Percentiles rank a stretch among this genome's conserved stretches.
Conservation (phyloP, 1,140 invertebrate genomes). For the Trichogramma pretiosum region DNA sequence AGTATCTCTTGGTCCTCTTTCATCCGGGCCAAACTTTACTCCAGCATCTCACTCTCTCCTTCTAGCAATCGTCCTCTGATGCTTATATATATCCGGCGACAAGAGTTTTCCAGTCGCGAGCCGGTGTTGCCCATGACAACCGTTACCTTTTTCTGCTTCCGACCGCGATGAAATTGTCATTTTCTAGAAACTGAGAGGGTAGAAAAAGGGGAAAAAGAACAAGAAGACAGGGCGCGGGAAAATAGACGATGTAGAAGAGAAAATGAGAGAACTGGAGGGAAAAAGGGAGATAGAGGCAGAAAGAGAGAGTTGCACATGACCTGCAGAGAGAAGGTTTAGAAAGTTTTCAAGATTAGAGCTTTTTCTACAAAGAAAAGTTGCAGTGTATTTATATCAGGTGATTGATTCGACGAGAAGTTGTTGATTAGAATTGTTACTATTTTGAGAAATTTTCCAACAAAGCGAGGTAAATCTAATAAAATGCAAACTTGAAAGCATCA, state of each 20-base stretch:
- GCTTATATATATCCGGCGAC: slow-evolving; percentile 26
- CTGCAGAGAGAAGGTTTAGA: too few relatives aligned
- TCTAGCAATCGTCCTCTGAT: slow-evolving; percentile 21
- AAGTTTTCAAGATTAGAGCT: not conserved
- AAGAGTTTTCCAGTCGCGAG: slow-evolving; percentile 33
- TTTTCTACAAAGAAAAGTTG: not conserved
- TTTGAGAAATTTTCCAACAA: too few relatives aligned
- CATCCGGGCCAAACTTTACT: slow-evolving; percentile 2
- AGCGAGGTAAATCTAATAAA: too few relatives aligned
- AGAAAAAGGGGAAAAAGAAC: slow-evolving; percentile 21
- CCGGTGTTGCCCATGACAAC: slow-evolving; percentile 42
- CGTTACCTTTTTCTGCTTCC: slow-evolving; percentile 25
- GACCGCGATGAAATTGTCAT: slow-evolving; percentile 38
- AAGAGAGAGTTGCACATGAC: slow-evolving; percentile 2
- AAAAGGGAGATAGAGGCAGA: slow-evolving; percentile 13
- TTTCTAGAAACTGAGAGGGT: slow-evolving; percentile 17
- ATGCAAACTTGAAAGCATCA: too few relatives aligned
- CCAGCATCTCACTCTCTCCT: slow-evolving; percentile 9
- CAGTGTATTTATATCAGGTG: not conserved
- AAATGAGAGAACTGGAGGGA: slow-evolving; percentile 16
- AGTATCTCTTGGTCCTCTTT: slow-evolving; percentile 7
- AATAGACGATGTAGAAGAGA: too few relatives aligned
- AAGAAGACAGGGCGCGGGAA: slow-evolving; percentile 22
- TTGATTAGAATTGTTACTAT: too few relatives aligned
- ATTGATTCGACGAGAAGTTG: too few relatives aligned